Conservation (phyloP, 1,140 invertebrate genomes). For the Goniozus legneri region DNA sequence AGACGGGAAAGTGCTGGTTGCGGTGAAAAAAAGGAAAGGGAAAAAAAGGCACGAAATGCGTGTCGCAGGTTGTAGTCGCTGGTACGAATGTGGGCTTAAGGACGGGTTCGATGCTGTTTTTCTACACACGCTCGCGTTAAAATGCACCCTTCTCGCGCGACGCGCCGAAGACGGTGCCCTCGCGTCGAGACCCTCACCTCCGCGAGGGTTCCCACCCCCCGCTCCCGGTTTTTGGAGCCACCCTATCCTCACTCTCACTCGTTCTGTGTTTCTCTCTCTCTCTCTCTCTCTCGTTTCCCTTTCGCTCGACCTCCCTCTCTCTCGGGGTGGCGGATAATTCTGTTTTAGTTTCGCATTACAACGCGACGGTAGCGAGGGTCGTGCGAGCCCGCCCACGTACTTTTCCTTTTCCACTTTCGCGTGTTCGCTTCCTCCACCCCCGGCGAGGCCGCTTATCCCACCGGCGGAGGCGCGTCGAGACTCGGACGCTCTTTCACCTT, state of each 20-base stretch:
- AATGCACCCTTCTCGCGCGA: slow-evolving; percentile 28
- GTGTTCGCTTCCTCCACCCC: slow-evolving; percentile 10
- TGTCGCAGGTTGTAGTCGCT: too few relatives aligned
- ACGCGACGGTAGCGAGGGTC: slow-evolving; percentile 26
- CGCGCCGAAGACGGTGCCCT: not conserved
- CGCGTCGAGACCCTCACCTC: not conserved
- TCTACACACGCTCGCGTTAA: slow-evolving; percentile 29
- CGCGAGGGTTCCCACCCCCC: too few relatives aligned
- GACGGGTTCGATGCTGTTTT: slow-evolving; percentile 29
- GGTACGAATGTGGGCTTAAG: slow-evolving; percentile 21
- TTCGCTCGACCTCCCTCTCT: slow-evolving; percentile 2
- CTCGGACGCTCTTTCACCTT: too few relatives aligned
- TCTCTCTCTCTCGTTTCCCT: not conserved
- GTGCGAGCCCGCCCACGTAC: not conserved
- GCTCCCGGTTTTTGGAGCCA: too few relatives aligned
- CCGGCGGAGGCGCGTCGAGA: too few relatives aligned
- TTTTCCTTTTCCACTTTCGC: not conserved
- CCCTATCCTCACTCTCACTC: not conserved
- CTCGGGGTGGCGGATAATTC: slow-evolving; percentile 37
- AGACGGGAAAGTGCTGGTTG: too few relatives aligned
- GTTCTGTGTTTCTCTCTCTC: not conserved
- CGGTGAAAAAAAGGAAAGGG: too few relatives aligned
- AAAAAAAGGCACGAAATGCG: too few relatives aligned
- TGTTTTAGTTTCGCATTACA: slow-evolving; percentile 50
- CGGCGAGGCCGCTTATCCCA: slow-evolving; percentile 6